Percentiles rank a stretch among this genome's conserved stretches.
phyloP scores from a whole-genome alignment of 2,888 invertebrate species.

The Eupithecia exiguata region DNA sequence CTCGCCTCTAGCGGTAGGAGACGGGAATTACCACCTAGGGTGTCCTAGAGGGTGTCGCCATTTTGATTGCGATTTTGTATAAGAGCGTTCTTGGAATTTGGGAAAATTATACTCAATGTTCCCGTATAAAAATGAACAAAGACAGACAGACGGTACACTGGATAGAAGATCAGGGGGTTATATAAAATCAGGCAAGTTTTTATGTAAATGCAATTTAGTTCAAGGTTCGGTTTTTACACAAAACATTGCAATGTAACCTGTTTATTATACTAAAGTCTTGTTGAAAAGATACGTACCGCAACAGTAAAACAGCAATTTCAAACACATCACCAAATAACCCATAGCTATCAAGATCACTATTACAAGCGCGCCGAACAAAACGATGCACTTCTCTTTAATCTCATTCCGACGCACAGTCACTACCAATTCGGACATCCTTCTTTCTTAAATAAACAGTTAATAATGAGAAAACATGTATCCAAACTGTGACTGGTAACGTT shows the following conservation, averaged over 20 bases:
- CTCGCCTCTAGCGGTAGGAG: no score
- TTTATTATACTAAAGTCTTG: not conserved
- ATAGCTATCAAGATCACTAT: conserved; percentile 53
- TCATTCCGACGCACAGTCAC: conserved; percentile 19
- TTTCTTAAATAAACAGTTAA: conserved; percentile 4
- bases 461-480: not conserved
- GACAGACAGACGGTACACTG: no score
- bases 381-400: conserved; percentile 45
- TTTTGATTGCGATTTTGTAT: no score
- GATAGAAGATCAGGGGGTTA: no score
- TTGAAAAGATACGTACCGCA: conserved; percentile 56
- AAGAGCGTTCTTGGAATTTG: no score
- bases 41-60: no score
- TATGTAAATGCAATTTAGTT: not conserved
- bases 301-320: conserved; percentile 63
- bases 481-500: not conserved
- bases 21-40: no score
- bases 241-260: not conserved
- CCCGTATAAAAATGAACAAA: no score
- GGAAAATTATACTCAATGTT: no score
- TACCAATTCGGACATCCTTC: conserved; percentile 44
- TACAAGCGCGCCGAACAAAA: conserved; percentile 45
- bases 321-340: conserved; percentile 57
- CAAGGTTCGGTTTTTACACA: not conserved
- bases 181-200: not conserved